phyloP scores from a whole-genome alignment of 1,140 invertebrate species.

The Daktulosphaira vitifoliae region DNA sequence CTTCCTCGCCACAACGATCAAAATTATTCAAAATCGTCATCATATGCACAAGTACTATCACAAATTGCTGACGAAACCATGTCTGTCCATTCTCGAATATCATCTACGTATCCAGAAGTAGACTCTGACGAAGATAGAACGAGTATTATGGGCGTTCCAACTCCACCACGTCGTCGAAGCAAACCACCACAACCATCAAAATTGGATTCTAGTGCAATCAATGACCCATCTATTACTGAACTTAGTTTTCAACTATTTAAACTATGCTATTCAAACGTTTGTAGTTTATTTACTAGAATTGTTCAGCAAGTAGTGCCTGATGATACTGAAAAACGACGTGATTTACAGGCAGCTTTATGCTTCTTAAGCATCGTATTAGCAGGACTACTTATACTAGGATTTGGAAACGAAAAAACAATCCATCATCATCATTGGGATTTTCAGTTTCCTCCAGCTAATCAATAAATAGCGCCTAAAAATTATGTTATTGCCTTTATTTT shows the following conservation, averaged over 20 bases:
- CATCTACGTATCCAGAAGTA: conserved; percentile 31
- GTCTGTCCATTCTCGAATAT: conserved; percentile 31
- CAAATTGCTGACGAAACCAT: conserved; percentile 29
- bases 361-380: conserved; percentile 65
- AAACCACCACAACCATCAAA: neutral
- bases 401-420: conserved; percentile 55
- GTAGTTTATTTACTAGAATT: conserved; percentile 19
- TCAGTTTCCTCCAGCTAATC: conserved; percentile 56
- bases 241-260: conserved; percentile 33
- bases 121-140: conserved; percentile 21
- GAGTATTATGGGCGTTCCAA: neutral
- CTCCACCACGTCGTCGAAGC: conserved; percentile 18
- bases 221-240: conserved; percentile 9
- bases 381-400: conserved; percentile 59
- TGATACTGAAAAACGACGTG: conserved; percentile 66
- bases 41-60: neutral
- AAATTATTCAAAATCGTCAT: neutral
- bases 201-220: neutral
- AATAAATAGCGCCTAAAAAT: neutral
- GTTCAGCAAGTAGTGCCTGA: conserved; percentile 54
- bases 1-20: no score
- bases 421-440: conserved; percentile 77
- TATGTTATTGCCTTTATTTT: neutral
- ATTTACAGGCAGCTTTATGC: conserved; percentile 60
- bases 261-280: conserved; percentile 29